These are phyloP conservation scores for Oreochromis niloticus DNA, from an alignment of 2,113 vertebrate species.

Conservation along the genomic window DNA sequence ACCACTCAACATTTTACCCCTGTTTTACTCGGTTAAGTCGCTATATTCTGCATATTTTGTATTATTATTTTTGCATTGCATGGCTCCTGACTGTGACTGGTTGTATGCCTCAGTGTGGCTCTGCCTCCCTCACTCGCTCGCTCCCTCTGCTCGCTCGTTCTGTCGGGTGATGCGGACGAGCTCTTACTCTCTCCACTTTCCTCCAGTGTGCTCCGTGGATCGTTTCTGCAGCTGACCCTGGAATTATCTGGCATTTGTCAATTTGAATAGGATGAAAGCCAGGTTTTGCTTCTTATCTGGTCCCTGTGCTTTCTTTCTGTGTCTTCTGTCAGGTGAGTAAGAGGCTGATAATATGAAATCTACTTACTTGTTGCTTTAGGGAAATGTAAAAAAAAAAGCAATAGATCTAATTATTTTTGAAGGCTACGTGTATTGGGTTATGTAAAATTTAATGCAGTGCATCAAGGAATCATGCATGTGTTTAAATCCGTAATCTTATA, in stretches of 20 bases:
- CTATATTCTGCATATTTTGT: neutral
- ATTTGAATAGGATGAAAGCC: constrained; percentile 49
- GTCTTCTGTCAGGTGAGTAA: constrained; percentile 62
- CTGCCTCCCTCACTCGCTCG: constrained; percentile 9
- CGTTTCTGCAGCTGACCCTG: constrained; percentile 4
- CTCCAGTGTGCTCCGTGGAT: neutral
- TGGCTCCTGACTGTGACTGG: constrained; percentile 3
- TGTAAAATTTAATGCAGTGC: neutral
- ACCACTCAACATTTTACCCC: neutral
- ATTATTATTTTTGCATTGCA: neutral
- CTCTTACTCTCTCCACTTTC: constrained; percentile 39
- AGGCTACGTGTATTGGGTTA: neutral
- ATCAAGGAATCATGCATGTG: neutral
- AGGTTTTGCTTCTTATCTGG: neutral
- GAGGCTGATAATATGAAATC: neutral
- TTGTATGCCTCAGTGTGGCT: neutral
- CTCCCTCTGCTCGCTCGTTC: neutral
- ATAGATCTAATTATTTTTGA: neutral
- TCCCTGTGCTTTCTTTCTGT: constrained; percentile 31
- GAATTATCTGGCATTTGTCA: neutral
- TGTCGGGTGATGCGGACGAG: neutral
- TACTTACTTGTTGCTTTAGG: constrained; percentile 58
- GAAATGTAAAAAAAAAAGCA: neutral
- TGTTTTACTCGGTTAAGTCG: neutral
- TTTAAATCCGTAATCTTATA: neutral